Conservation (phyloP, 37 sponge, comb jelly and placozoan genomes). For the Dysidea cf. avara region DNA sequence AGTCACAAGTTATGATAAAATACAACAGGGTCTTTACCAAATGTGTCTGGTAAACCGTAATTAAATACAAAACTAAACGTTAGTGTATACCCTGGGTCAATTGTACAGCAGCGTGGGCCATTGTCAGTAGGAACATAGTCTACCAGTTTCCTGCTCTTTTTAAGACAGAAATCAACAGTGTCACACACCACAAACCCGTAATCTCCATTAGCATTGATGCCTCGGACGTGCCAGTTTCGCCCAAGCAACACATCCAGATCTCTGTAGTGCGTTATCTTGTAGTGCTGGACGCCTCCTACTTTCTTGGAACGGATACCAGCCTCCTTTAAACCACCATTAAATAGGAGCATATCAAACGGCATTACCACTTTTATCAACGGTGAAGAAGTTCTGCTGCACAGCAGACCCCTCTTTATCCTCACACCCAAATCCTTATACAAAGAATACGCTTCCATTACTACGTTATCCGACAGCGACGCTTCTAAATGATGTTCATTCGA, state of each 20-base stretch:
- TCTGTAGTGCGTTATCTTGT: background rate
- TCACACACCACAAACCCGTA: conserved; percentile 7
- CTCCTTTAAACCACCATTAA: conserved; percentile 1
- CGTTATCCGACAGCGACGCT: too few relatives aligned
- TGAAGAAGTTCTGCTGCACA: too few relatives aligned
- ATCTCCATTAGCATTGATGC: conserved; percentile 22
- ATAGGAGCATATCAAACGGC: conserved; percentile 9
- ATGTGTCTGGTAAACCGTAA: background rate
- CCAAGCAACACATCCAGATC: conserved; percentile 13
- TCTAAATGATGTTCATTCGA: too few relatives aligned
- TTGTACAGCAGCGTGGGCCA: too few relatives aligned
- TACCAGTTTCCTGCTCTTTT: background rate
- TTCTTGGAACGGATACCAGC: background rate
- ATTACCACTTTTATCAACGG: background rate
- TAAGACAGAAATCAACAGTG: conserved; percentile 17
- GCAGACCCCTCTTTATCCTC: too few relatives aligned
- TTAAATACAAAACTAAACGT: conserved; percentile 11
- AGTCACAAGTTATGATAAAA: background rate
- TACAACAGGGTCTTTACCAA: background rate
- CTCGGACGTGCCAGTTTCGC: conserved; percentile 12
- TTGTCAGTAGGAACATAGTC: conserved; percentile 1
- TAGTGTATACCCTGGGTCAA: background rate
- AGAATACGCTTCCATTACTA: too few relatives aligned
- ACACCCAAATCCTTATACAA: too few relatives aligned
- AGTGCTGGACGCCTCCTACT: background rate